A percentile compares a stretch with the other conserved stretches of the same genome.
phyloP scores from a whole-genome alignment of 2,113 vertebrate genomes.

The Shinisaurus crocodilurus region DNA sequence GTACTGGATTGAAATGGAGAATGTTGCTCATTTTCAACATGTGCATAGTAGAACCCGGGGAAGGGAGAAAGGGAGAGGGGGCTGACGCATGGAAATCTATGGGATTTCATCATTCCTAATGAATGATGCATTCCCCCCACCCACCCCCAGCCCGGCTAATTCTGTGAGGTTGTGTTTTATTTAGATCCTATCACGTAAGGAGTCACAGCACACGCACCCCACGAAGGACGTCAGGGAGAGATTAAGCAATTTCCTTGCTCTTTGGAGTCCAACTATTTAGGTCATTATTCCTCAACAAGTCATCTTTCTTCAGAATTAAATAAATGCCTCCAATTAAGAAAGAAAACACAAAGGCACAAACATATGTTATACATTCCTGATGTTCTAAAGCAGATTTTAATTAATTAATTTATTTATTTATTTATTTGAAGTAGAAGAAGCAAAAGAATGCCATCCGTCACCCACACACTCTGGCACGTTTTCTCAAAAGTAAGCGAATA shows the following conservation, averaged over 20 bases:
- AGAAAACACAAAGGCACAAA: background rate
- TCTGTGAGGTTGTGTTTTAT: background rate
- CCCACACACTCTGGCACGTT: background rate
- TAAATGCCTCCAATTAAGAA: slow-evolving; percentile 14
- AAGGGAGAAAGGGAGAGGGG: background rate
- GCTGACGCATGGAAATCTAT: slow-evolving; percentile 29
- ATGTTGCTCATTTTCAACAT: slow-evolving; percentile 25
- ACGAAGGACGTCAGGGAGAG: slow-evolving; percentile 32
- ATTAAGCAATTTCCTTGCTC: slow-evolving; percentile 13
- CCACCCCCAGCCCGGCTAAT: slow-evolving; percentile 9
- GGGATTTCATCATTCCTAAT: slow-evolving; percentile 1
- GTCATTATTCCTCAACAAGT: background rate
- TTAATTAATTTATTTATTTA: background rate
- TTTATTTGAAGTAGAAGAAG: background rate
- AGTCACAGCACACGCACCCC: background rate
- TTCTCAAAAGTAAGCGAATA: background rate
- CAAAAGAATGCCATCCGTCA: background rate
- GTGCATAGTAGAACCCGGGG: background rate
- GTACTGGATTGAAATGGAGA: background rate
- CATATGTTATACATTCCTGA: background rate
- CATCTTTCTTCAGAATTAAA: slow-evolving; percentile 21
- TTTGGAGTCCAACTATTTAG: slow-evolving; percentile 25
- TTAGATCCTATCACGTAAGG: accelerated
- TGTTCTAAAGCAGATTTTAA: background rate
- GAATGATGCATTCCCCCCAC: slow-evolving; percentile 33